Evolutionary conservation across 1,140 invertebrate genomes (phyloP).

Genomic region (Anoplolepis gracilipes): DNA sequence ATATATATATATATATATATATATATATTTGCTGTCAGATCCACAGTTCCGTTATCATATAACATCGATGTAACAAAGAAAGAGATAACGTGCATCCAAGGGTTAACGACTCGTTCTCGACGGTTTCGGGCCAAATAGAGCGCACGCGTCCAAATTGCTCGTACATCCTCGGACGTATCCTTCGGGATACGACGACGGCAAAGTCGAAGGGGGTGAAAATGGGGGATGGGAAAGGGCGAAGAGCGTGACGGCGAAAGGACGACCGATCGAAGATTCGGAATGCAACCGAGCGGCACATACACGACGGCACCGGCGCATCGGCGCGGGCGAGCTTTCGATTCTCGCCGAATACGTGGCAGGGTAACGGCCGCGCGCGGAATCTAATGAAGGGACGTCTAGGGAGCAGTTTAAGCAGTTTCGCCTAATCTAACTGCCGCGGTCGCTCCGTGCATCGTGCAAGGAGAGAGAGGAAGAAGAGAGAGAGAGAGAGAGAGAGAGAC

Average conservation of each 20-base stretch:
- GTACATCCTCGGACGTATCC: slow-evolving; percentile 51
- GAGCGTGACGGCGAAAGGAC: slow-evolving; percentile 50
- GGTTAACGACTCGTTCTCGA: slow-evolving; percentile 46
- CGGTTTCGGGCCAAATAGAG: slow-evolving; percentile 50
- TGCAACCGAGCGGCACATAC: slow-evolving; percentile 56
- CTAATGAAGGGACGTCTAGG: slow-evolving; percentile 62
- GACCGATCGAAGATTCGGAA: slow-evolving; percentile 57
- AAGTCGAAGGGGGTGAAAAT: not conserved
- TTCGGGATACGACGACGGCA: slow-evolving; percentile 40
- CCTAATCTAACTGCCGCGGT: slow-evolving; percentile 62
- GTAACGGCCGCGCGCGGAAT: slow-evolving; percentile 49
- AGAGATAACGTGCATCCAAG: slow-evolving; percentile 27
- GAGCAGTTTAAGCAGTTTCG: slow-evolving; percentile 61
- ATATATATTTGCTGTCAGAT: not conserved
- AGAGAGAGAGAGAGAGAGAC: not conserved
- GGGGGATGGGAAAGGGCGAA: not conserved
- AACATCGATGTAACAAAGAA: slow-evolving; percentile 1
- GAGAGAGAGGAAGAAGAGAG: not conserved
- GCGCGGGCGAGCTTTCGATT: slow-evolving; percentile 37
- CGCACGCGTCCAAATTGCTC: slow-evolving; percentile 56
- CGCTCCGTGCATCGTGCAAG: not conserved
- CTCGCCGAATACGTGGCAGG: slow-evolving; percentile 47
- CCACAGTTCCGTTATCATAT: not conserved
- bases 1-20: too few species aligned
- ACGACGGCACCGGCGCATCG: slow-evolving; percentile 47